Conservation (phyloP, 2,113 vertebrate species). For the Eubucco bourcierii region DNA sequence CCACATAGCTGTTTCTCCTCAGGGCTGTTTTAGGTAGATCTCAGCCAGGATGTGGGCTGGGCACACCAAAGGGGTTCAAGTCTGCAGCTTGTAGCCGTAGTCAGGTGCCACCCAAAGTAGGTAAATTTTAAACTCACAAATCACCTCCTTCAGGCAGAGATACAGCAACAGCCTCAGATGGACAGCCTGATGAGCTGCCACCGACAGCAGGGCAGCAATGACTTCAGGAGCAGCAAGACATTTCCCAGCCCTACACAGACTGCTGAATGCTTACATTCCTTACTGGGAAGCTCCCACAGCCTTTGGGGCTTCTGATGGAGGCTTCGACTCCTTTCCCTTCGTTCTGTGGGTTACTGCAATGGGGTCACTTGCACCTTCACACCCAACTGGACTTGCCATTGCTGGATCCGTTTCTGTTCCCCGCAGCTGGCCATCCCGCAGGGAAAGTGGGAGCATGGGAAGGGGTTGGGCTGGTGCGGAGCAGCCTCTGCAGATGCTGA, state of each 20-base stretch:
- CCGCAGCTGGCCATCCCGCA: not conserved
- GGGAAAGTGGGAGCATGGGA: not conserved
- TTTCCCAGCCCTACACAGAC: not conserved
- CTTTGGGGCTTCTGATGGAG: not conserved
- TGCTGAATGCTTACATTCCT: not conserved
- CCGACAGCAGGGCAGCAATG: fast-evolving
- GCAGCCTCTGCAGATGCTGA: not conserved
- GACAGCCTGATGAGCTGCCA: fast-evolving
- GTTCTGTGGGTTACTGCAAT: fast-evolving
- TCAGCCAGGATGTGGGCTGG: not conserved
- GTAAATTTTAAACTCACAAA: not conserved
- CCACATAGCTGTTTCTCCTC: not conserved
- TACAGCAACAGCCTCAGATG: not conserved
- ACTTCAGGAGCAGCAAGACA: not conserved
- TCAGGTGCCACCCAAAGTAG: not conserved
- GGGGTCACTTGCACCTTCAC: not conserved
- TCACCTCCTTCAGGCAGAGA: not conserved
- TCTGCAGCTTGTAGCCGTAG: not conserved
- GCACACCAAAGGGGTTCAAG: not conserved
- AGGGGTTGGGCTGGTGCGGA: not conserved
- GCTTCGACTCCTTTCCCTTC: not conserved
- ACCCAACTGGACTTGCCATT: not conserved
- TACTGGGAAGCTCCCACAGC: not conserved
- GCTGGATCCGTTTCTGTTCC: not conserved
- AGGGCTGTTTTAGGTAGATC: conserved; percentile 29